These are phyloP conservation scores for Sycophila texana DNA, from an alignment of 2,888 invertebrate genomes.

Conservation along the genomic window DNA sequence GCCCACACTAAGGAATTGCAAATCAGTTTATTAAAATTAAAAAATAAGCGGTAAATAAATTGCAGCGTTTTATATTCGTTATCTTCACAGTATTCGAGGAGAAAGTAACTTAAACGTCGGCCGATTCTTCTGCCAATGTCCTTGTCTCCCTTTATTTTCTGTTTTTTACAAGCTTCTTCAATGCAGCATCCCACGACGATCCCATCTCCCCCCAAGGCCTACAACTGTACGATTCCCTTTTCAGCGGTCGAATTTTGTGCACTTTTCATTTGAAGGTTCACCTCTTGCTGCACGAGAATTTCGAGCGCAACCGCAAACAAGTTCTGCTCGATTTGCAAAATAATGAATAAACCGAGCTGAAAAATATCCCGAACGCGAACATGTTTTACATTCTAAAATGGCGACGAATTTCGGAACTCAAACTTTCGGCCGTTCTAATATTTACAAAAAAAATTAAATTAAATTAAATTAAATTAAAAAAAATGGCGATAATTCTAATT, in stretches of 20 bases:
- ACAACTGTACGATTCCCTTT: conserved; percentile 8
- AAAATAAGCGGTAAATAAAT: neutral
- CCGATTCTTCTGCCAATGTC: neutral
- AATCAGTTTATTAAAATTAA: too few species aligned
- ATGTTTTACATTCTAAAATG: too few species aligned
- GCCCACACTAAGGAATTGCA: too few species aligned
- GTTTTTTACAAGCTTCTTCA: conserved; percentile 11
- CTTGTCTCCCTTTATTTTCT: conserved; percentile 33
- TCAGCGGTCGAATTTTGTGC: neutral
- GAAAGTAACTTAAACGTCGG: neutral
- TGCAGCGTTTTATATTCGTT: neutral
- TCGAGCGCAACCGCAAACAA: neutral
- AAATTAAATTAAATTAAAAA: too few species aligned
- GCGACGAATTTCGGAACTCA: too few species aligned
- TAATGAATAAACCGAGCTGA: too few species aligned
- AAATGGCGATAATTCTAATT: too few species aligned
- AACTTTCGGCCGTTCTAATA: too few species aligned
- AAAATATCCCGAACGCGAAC: too few species aligned
- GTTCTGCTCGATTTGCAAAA: too few species aligned
- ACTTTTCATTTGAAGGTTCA: conserved; percentile 22
- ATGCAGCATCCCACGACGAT: conserved; percentile 26
- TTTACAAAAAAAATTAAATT: too few species aligned
- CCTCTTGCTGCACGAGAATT: conserved; percentile 4
- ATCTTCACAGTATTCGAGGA: conserved; percentile 16
- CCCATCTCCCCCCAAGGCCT: conserved; percentile 32